Conservation (phyloP, 2,113 vertebrate genomes). For the Perca fluviatilis region DNA sequence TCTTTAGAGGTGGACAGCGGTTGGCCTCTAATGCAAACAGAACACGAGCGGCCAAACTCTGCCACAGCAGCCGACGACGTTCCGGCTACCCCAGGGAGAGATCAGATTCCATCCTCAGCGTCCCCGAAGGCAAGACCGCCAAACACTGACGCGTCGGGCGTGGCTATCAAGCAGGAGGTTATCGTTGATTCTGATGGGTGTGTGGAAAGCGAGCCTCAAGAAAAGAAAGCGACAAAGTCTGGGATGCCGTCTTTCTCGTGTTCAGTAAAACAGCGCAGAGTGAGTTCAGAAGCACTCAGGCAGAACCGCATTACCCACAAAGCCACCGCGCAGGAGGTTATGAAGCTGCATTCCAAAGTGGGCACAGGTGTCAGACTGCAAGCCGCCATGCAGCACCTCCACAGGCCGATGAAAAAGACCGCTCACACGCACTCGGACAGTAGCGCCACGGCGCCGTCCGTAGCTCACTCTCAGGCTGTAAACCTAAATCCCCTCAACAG, state of each 20-base stretch:
- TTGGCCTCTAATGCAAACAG: slow-evolving; percentile 36
- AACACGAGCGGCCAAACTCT: slow-evolving; percentile 10
- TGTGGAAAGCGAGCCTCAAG: slow-evolving; percentile 42
- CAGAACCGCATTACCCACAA: slow-evolving; percentile 53
- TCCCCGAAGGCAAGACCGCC: slow-evolving; percentile 41
- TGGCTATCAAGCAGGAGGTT: slow-evolving; percentile 80
- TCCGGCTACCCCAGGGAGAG: slow-evolving; percentile 29
- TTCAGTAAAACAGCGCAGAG: slow-evolving; percentile 46
- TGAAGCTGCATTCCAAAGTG: slow-evolving; percentile 60
- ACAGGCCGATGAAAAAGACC: slow-evolving; percentile 63
- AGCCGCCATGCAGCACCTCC: slow-evolving; percentile 62
- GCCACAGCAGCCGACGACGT: slow-evolving; percentile 28
- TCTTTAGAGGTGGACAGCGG: slow-evolving; percentile 33
- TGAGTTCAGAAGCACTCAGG: slow-evolving; percentile 44
- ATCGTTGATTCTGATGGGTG: slow-evolving; percentile 61
- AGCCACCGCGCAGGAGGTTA: slow-evolving; percentile 48
- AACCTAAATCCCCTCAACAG: slow-evolving; percentile 61
- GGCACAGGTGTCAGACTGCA: slow-evolving; percentile 50
- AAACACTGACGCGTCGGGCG: slow-evolving; percentile 26
- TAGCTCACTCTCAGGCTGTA: slow-evolving; percentile 43
- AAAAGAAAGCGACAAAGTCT: slow-evolving; percentile 32
- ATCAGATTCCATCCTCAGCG: slow-evolving; percentile 42
- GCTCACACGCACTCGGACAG: slow-evolving; percentile 33
- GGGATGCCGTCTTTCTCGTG: slow-evolving; percentile 29
- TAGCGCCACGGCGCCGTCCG: slow-evolving; percentile 21